Evolutionary conservation across 2,113 vertebrate genomes (phyloP).

Genomic region (Festucalex cinctus): DNA sequence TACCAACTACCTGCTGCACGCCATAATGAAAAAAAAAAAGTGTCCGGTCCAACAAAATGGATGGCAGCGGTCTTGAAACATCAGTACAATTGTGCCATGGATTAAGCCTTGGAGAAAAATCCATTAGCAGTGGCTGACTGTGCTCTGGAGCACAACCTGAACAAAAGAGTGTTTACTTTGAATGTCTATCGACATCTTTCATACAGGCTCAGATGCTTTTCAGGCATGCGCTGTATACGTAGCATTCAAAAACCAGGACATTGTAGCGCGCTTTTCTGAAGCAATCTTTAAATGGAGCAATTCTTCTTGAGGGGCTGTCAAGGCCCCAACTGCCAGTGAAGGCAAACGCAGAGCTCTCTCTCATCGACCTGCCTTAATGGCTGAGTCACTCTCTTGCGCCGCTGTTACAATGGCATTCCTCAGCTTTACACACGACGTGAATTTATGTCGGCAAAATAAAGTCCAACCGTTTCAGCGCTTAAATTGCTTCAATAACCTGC

Average conservation of each 20-base stretch:
- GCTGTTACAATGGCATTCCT: constrained; percentile 57
- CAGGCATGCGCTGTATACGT: constrained; percentile 62
- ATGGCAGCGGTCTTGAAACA: constrained; percentile 65
- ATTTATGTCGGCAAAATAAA: constrained; percentile 29
- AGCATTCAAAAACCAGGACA: constrained; percentile 69
- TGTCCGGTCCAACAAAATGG: constrained; percentile 56
- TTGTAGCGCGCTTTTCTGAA: constrained; percentile 74
- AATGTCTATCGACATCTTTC: constrained; percentile 72
- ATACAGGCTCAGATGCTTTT: constrained; percentile 71
- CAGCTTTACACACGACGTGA: constrained; percentile 33
- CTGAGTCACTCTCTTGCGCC: constrained; percentile 58
- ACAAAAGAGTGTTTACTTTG: constrained; percentile 71
- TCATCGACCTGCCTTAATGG: constrained; percentile 66
- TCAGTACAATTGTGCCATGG: constrained; percentile 66
- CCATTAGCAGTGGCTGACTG: constrained; percentile 68
- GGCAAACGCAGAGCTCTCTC: constrained; percentile 67
- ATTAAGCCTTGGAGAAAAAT: constrained; percentile 74
- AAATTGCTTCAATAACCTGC: not conserved
- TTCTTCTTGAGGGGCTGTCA: constrained; percentile 73
- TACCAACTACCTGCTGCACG: constrained; percentile 23
- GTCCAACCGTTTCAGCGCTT: constrained; percentile 12
- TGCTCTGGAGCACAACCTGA: constrained; percentile 67
- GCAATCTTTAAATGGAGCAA: constrained; percentile 75
- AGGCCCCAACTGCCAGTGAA: constrained; percentile 60
- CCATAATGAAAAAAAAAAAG: constrained; percentile 49